Evolutionary conservation across 2,113 vertebrate genomes (phyloP), one percentile per base, ranked within the genome.

Genomic region (Chloropsis hardwickii): DNA sequence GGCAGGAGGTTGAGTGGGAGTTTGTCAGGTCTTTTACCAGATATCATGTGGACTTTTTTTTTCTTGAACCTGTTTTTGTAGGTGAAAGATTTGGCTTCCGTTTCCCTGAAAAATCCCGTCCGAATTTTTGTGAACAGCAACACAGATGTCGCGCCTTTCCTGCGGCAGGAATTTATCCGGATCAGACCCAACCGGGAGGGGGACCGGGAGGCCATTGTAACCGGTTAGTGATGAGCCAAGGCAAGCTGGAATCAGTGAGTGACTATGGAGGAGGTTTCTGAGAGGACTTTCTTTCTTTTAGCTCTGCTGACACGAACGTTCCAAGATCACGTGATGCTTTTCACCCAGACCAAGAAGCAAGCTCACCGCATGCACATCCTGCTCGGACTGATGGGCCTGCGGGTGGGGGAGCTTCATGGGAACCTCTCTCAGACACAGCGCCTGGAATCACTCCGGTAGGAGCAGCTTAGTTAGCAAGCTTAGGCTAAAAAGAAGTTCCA

Each of bases 341-440:
- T 99, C 97, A 99, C 98, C 22, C 99, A 99, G 98, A 99, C 99
- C 21, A 99, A 99, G 98, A 99, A 99, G 91, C 99, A 99, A 94
- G 99, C 99, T 28, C 99, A 99, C 80, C 98, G 99, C 60, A 98
- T 99, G 98, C 99, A 99, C 97, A 99, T 99, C 95, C 97, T 99
- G 2, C 97, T 99, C 35, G 99, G 99, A 5, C 98, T 99, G 62
- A 98, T 99, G 98, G 99, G 99, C 7, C 97, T 99, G 53, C 98
- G 98, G 20, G 99, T 99, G 6, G 99, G 99, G 14, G 99, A 99
- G 96, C 98, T 99, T 42, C 99, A 99, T 0, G 99, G 99, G 53
- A 99, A 99, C 97, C 98, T 99, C 71, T 99, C 99, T 25, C 99
- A 99, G 98, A 98, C 98, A 1, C 99, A 99, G 98, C 97, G 99